phyloP scores from a whole-genome alignment of 2,888 invertebrate species.

The Drosophila recens region DNA sequence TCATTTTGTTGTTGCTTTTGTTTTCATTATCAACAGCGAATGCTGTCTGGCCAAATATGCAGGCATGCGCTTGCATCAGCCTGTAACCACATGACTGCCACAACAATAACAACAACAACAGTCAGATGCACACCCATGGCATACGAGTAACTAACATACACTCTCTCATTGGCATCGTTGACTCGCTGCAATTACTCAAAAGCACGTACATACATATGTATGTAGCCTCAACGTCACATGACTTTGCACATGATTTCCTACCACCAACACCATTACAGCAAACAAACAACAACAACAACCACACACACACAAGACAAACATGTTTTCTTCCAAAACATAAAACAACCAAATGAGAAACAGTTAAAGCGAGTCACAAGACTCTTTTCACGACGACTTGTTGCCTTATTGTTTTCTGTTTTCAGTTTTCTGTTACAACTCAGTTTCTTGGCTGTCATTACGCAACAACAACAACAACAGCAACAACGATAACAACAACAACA shows the following conservation, averaged over 20 bases:
- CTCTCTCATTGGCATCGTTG: constrained; percentile 64
- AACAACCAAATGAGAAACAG: constrained; percentile 45
- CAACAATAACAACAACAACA: constrained; percentile 16
- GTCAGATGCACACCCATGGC: constrained; percentile 15
- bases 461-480: constrained; percentile 48
- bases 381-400: constrained; percentile 49
- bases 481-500: constrained; percentile 41
- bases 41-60: constrained; percentile 67
- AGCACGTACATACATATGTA: constrained; percentile 47
- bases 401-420: constrained; percentile 44
- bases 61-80: constrained; percentile 61
- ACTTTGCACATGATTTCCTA: constrained; percentile 82
- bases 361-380: constrained; percentile 58
- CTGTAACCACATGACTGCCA: constrained; percentile 50
- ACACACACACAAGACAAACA: constrained; percentile 29
- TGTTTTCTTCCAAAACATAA: constrained; percentile 35
- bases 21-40: constrained; percentile 72
- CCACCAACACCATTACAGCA: constrained; percentile 63
- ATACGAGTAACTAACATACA: constrained; percentile 21
- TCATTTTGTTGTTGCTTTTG: constrained; percentile 28
- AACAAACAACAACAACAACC: constrained; percentile 1
- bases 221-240: constrained; percentile 72
- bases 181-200: constrained; percentile 73
- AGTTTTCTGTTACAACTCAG: constrained; percentile 49
- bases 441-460: constrained; percentile 69